Base-by-base conservation (phyloP, 2,113 vertebrate genomes). In the Zosterops pallidus region DNA sequence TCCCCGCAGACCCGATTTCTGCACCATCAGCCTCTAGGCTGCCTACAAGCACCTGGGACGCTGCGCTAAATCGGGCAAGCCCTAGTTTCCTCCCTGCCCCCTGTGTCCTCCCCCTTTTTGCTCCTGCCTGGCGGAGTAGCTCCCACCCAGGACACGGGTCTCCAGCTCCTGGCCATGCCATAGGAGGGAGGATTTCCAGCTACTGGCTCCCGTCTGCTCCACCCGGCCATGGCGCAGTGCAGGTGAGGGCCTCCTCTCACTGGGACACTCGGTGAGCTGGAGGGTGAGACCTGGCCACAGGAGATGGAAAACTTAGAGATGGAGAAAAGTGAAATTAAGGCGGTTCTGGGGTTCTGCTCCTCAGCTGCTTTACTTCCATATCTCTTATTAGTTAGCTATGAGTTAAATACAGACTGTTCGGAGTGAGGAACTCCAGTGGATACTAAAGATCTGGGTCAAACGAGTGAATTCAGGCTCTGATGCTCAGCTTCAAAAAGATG, bases 331-430 rank as follows among this genome's bases (percentile, higher is more conserved):
- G 35, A 69, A 35, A 46, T 39, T 60, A 41, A 67, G 33, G 14
- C 8, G 1, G 15, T 44, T 41, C 19, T 19, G 41, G 20, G 9
- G 9, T 31, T 63, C 62, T 79, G 18, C 37, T 79, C 15, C 0
- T 0, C 2, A 6, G 21, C 35, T 55, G 35, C 29, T 85, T 76
- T 22, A 8, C n/a, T 71, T 64, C 9, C 23, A 0, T 11, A 9
- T 14, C 29, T 78, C 23, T 0, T 18, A 3, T 23, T 69, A 24
- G 15, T 39, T 18, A 23, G 16, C n/a, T 37, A 2, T 0, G 5
- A 23, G 42, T 24, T 76, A 49, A 88, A 76, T 8, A 11, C 21
- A 41, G 52, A 6, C 5, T 18, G 23, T 26, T 70, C 69, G 9
- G 52, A 12, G 6, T 2, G 28, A 20, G 24, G 65, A 64, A n/a